Base-by-base conservation (phyloP, 2,888 invertebrate species). In the Eilema griseolum region DNA sequence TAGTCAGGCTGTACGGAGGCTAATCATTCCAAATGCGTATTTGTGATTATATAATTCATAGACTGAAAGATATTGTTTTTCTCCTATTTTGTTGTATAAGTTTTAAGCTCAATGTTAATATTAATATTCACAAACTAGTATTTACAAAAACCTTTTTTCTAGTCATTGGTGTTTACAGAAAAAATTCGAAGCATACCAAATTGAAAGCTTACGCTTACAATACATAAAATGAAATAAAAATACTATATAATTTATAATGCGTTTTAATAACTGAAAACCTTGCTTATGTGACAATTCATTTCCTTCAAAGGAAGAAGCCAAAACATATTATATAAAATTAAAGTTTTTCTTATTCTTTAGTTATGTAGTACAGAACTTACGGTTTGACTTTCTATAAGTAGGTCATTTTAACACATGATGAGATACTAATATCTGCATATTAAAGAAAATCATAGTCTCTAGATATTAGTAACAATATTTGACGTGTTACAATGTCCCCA, bases 131-230 rank as follows among this genome's bases (percentile, higher is more conserved):
- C 63, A 60, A 64, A 64, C 59, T 72, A 20, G 11, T 52, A 65
- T 65, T 57, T 66, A n/a, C 33, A 57, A 69, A 64, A 78, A 69
- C 62, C 67, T 74, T 66, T 72, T 74, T 80, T 85, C 87, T 87
- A 87, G 88, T 87, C 87, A 87, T 85, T 79, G 73, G 77, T 82
- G 71, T 74, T 72, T 69, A 69, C 67, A 31, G 31, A 70, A 37
- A 8, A 57, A 70, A 59, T 75, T 73, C 67, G 23, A 69, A 71
- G 66, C 70, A 74, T 71, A 76, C 74, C 67, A 82, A 80, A 80
- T 69, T 65, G 41, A 64, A 82, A 77, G 75, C 81, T 82, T 82
- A 46, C 68, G 83, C 82, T 82, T 77, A 62, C 64, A 72, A 57
- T 73, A 76, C 66, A 76, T 70, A 66, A 70, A 81, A 83, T 75